phyloP scores from a whole-genome alignment of 2,888 invertebrate species.

The Parnassius apollo region DNA sequence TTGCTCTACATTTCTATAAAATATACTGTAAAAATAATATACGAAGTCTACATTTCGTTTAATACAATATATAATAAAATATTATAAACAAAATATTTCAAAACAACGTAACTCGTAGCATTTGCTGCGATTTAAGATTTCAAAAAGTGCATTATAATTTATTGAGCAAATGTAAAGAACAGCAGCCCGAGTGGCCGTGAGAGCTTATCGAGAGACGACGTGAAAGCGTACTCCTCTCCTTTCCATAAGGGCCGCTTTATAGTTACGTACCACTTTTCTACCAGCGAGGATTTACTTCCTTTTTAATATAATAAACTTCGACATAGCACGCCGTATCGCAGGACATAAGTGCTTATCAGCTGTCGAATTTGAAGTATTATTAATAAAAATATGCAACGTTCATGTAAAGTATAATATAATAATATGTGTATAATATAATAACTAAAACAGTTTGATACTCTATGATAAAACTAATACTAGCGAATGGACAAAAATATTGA shows the following conservation, averaged over 20 bases:
- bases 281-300: conserved; percentile 49
- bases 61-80: too few species aligned
- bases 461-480: too few species aligned
- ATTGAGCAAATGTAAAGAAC: conserved; percentile 53
- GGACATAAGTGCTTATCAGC: conserved; percentile 8
- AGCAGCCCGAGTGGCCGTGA: conserved; percentile 40
- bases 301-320: conserved; percentile 45
- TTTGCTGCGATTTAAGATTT: conserved; percentile 30
- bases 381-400: conserved; percentile 4
- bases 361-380: conserved; percentile 8
- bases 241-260: conserved; percentile 70
- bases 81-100: too few species aligned
- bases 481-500: too few species aligned
- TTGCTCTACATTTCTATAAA: too few species aligned
- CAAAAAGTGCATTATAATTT: conserved; percentile 42
- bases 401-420: not conserved
- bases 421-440: too few species aligned
- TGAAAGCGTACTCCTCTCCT: conserved; percentile 60
- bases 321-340: conserved; percentile 8
- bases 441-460: too few species aligned
- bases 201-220: conserved; percentile 67
- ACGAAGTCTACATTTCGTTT: too few species aligned
- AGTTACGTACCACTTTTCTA: conserved; percentile 56
- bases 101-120: too few species aligned
- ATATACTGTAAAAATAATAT: too few species aligned